Base-by-base conservation (phyloP, 2,888 invertebrate species). In the Muschampia plurimacula region DNA sequence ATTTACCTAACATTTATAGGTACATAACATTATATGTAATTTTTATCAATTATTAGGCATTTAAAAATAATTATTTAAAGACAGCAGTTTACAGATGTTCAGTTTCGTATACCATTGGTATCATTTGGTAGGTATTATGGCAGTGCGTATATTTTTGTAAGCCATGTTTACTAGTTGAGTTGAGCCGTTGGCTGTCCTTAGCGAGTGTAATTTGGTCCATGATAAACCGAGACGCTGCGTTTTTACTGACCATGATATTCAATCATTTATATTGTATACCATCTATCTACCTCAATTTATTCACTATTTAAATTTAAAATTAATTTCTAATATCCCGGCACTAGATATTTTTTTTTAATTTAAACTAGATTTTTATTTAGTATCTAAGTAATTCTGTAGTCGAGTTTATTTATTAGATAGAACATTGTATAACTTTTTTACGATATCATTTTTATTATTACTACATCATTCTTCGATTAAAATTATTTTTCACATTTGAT, bases 211-310 rank as follows among this genome's bases (percentile, higher is more conserved):
- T 69, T 63, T 63, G 28, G 69, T 63, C 13, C 5, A 49, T 13
- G 64, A 57, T 70, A 41, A 44, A 64, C 64, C 13, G 36, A 64
- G 7, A 59, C 44, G 28, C 57, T 67, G 77, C 73, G 74, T 84
- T 84, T 86, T 86, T 86, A 79, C 80, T 77, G 70, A 85, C 79
- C 77, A 77, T 77, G 72, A 83, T 81, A 78, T 80, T 79, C 79
- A 79, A 85, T 84, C 83, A 80, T 81, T 80, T 80, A 78, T 77
- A 79, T 79, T 82, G 83, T 39, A 84, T 80, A 75, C 62, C n/a
- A 36, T 7, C 69, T 7, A 69, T n/a, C n/a, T 69, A 52, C 4
- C n/a, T 28, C 15, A 68, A 60, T 59, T 59, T 67, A 67, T 4
- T n/a, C 39, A 13, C 15, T 32, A 41, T 41, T 3, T 46, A 63